Percentiles rank a stretch among this genome's conserved stretches.
These are phyloP conservation scores for Ceratoteleas bidentatus DNA, from an alignment of 1,140 invertebrate genomes.

Conservation along the genomic window DNA sequence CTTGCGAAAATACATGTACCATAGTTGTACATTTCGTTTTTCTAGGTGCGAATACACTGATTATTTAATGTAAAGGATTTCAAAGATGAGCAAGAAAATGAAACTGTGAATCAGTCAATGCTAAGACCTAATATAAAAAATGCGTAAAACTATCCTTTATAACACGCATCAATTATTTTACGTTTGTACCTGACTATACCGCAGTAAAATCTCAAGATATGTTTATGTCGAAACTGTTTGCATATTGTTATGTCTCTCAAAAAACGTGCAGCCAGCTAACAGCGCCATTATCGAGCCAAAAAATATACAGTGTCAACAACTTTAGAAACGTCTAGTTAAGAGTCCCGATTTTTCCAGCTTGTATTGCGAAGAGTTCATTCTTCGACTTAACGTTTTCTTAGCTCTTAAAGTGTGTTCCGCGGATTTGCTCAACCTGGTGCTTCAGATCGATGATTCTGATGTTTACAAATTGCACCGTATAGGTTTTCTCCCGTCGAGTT, in stretches of 20 bases:
- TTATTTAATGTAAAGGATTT: too few relatives aligned
- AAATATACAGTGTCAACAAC: not conserved
- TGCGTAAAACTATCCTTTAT: too few relatives aligned
- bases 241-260: too few relatives aligned
- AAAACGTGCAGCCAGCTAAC: not conserved
- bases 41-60: too few relatives aligned
- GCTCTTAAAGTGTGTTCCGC: conserved; percentile 21
- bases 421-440: conserved; percentile 11
- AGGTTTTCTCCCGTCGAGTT: conserved; percentile 14
- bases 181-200: too few relatives aligned
- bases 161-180: too few relatives aligned
- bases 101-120: too few relatives aligned
- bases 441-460: conserved; percentile 25
- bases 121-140: too few relatives aligned
- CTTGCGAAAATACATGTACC: not conserved
- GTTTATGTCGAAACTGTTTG: too few relatives aligned
- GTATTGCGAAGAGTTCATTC: not conserved
- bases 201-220: too few relatives aligned
- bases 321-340: not conserved
- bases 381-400: conserved; percentile 4
- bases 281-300: not conserved
- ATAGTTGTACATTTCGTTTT: too few relatives aligned
- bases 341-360: not conserved
- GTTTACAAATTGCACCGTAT: conserved; percentile 37
- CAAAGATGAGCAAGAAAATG: too few relatives aligned